Percentiles rank a stretch among this genome's conserved stretches.
Evolutionary conservation across 2,797 vertebrate genomes (phyloP).

Genomic region (Myripristis murdjan): DNA sequence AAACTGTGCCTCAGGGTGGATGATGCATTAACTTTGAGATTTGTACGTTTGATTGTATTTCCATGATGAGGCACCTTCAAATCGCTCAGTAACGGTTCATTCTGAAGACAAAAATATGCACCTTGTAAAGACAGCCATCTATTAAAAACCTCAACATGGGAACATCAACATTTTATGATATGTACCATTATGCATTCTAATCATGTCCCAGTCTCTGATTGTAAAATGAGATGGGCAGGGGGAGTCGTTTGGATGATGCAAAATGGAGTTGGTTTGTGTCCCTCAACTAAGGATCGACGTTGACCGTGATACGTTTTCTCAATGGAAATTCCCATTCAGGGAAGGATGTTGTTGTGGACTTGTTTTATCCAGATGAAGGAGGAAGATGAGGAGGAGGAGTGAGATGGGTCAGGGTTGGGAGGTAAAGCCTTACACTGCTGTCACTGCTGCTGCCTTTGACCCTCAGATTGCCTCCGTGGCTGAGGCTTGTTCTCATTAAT

Average conservation of each 20-base stretch:
- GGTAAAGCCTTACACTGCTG: constrained; percentile 73
- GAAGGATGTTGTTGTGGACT: constrained; percentile 5
- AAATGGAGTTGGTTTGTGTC: constrained; percentile 5
- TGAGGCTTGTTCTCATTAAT: constrained; percentile 28
- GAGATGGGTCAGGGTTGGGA: constrained; percentile 29
- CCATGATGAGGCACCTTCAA: constrained; percentile 19
- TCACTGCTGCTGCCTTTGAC: constrained; percentile 77
- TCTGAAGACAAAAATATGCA: constrained; percentile 57
- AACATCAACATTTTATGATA: constrained; percentile 36
- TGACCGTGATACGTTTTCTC: constrained; percentile 6
- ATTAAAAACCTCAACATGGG: constrained; percentile 12
- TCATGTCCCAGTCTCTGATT: constrained; percentile 33
- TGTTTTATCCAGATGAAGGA: constrained; percentile 30
- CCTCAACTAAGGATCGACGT: constrained; percentile 10
- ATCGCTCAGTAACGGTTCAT: constrained; percentile 25
- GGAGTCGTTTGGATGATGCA: constrained; percentile 7
- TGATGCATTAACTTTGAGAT: constrained; percentile 31
- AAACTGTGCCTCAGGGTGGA: constrained; percentile 50
- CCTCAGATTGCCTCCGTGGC: constrained; percentile 45
- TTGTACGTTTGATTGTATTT: constrained; percentile 49
- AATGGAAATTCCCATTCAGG: not conserved
- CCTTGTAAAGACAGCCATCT: constrained; percentile 39
- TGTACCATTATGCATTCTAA: constrained; percentile 43
- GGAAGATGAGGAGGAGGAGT: constrained; percentile 3
- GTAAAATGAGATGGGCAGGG: constrained; percentile 7